Evolutionary conservation across 2,888 invertebrate genomes (phyloP).

Genomic region (Himalopsyche kuldschensis): DNA sequence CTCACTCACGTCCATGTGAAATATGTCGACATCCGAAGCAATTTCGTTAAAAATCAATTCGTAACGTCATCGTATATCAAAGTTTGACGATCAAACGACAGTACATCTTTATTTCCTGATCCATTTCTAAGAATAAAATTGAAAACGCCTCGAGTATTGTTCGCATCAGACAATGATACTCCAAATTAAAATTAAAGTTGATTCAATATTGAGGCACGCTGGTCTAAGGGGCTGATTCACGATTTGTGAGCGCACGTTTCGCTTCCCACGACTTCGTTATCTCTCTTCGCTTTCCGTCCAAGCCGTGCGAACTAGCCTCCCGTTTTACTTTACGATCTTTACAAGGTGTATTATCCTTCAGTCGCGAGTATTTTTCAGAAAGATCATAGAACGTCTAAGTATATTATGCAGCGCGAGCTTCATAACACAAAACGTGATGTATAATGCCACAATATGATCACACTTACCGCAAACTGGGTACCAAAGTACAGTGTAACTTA

Average conservation of each 20-base stretch:
- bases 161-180: too few species aligned
- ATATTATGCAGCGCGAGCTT: neutral
- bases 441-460: neutral
- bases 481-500: too few species aligned
- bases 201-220: neutral
- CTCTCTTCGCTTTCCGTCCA: neutral
- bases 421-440: neutral
- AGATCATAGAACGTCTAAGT: neutral
- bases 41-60: too few species aligned
- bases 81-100: too few species aligned
- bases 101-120: too few species aligned
- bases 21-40: too few species aligned
- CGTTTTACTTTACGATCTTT: neutral
- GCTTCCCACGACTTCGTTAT: constrained; percentile 29
- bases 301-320: neutral
- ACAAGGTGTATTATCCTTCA: constrained; percentile 2
- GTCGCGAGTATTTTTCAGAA: neutral
- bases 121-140: too few species aligned
- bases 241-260: constrained; percentile 24
- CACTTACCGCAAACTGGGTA: too few species aligned
- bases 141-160: too few species aligned
- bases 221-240: constrained; percentile 18
- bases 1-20: too few species aligned
- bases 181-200: too few species aligned
- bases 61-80: too few species aligned